phyloP scores from a whole-genome alignment of 1,140 invertebrate genomes.

The Platyscapa corneri region DNA sequence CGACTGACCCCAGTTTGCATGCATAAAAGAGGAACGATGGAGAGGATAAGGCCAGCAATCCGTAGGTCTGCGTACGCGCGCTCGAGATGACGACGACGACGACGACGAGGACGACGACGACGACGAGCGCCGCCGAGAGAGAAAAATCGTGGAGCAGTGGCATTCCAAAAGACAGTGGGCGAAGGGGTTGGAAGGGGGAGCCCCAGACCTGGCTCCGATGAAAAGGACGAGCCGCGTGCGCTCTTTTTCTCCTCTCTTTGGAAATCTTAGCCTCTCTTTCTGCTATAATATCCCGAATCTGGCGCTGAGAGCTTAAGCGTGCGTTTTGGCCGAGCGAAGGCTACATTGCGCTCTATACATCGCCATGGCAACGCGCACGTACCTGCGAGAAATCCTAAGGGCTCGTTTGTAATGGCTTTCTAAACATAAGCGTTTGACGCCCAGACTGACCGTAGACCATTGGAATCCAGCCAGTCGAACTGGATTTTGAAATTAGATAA shows the following conservation, averaged over 20 bases:
- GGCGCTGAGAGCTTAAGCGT: constrained; percentile 28
- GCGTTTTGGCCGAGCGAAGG: background rate
- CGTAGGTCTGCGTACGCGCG: background rate
- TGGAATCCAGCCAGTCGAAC: background rate
- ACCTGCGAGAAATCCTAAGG: background rate
- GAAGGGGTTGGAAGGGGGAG: background rate
- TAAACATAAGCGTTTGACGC: background rate
- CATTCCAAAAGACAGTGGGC: background rate
- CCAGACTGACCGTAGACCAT: background rate
- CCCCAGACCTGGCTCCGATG: background rate
- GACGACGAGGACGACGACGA: no score
- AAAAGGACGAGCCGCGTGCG: constrained; percentile 19
- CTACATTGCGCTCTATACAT: background rate
- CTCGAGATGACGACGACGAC: background rate
- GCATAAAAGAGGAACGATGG: background rate
- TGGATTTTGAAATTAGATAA: background rate
- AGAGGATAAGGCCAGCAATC: constrained; percentile 4
- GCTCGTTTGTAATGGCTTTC: background rate
- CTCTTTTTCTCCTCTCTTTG: constrained; percentile 54
- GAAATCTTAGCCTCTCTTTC: constrained; percentile 59
- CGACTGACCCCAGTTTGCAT: background rate
- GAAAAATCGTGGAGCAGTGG: background rate
- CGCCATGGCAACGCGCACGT: background rate
- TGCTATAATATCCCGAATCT: constrained; percentile 58
- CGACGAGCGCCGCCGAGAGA: background rate